These are phyloP conservation scores for Zeugodacus cucurbitae DNA, from an alignment of 1,140 invertebrate species.

Conservation along the genomic window DNA sequence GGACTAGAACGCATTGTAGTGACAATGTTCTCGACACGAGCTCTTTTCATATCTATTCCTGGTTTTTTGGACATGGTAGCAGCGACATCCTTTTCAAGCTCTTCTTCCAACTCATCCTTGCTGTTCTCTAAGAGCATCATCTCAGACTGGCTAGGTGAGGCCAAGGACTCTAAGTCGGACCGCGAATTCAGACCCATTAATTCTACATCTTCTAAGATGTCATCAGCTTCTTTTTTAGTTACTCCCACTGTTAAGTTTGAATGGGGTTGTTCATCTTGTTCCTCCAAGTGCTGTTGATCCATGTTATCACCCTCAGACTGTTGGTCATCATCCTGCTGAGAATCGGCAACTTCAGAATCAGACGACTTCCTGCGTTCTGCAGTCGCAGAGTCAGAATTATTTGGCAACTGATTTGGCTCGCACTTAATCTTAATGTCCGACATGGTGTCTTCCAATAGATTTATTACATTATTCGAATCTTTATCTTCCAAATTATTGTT, in stretches of 20 bases:
- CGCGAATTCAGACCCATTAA: constrained; percentile 59
- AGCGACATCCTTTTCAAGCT: constrained; percentile 68
- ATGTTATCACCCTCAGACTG: constrained; percentile 50
- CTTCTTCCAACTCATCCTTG: constrained; percentile 75
- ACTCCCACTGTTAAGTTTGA: constrained; percentile 44
- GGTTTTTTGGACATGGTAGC: constrained; percentile 66
- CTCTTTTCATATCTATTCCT: constrained; percentile 82
- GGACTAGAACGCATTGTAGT: constrained; percentile 90
- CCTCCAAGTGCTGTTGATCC: constrained; percentile 43
- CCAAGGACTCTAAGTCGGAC: constrained; percentile 70
- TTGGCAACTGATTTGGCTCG: constrained; percentile 46
- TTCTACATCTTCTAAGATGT: constrained; percentile 62
- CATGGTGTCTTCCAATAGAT: constrained; percentile 58
- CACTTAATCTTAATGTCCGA: constrained; percentile 61
- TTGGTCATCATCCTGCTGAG: constrained; percentile 47
- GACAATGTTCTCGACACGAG: constrained; percentile 93
- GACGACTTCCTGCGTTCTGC: constrained; percentile 56
- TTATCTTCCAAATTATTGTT: constrained; percentile 66
- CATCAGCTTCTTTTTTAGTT: constrained; percentile 62
- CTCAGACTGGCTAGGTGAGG: constrained; percentile 72
- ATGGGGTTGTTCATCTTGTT: constrained; percentile 38
- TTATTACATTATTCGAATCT: constrained; percentile 51
- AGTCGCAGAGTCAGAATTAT: constrained; percentile 2
- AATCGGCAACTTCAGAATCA: constrained; percentile 48
- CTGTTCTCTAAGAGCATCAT: constrained; percentile 72